These are phyloP conservation scores for Strix uralensis DNA, from an alignment of 2,113 vertebrate species.

Conservation along the genomic window DNA sequence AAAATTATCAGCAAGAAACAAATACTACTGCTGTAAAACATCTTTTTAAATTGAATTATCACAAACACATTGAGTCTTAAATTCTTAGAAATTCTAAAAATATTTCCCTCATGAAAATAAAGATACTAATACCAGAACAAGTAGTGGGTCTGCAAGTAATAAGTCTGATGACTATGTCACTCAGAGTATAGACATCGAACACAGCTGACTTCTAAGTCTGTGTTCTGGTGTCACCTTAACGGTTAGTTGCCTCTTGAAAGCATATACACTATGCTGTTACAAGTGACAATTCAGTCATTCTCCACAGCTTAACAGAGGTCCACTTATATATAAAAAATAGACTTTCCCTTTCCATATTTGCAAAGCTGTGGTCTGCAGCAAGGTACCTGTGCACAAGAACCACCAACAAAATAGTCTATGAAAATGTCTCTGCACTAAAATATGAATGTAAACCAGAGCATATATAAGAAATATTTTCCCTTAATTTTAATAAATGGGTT, in stretches of 20 bases:
- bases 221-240: not conserved
- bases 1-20: not conserved
- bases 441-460: not conserved
- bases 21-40: not conserved
- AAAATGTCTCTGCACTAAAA: not conserved
- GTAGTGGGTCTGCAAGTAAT: not conserved
- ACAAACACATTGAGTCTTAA: not conserved
- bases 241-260: not conserved
- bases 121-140: not conserved
- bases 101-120: not conserved
- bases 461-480: not conserved
- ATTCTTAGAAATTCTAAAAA: not conserved
- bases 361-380: not conserved
- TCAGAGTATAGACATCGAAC: not conserved
- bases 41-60: not conserved
- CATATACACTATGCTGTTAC: not conserved
- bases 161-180: not conserved
- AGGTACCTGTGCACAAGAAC: not conserved
- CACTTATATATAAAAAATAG: not conserved
- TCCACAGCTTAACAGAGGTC: not conserved
- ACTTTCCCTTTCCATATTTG: not conserved
- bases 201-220: not conserved
- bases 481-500: not conserved
- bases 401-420: not conserved
- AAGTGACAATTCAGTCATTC: not conserved